A percentile compares a stretch with the other conserved stretches of the same genome.
phyloP scores from a whole-genome alignment of 2,797 vertebrate genomes.

The Thalassophryne amazonica region DNA sequence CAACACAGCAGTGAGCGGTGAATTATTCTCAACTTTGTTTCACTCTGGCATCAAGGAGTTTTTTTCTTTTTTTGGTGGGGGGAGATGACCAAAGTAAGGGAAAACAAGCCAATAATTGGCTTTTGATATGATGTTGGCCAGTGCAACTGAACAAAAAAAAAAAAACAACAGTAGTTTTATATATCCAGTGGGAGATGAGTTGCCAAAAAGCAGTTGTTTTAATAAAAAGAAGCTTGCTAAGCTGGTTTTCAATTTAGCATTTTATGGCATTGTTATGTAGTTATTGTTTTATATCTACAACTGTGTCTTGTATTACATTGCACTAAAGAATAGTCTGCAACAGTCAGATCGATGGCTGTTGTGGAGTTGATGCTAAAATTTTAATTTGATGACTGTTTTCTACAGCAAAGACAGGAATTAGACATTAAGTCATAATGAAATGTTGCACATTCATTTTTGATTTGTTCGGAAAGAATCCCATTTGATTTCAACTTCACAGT shows the following conservation, averaged over 20 bases:
- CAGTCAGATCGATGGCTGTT: constrained; percentile 1
- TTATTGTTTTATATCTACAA: constrained; percentile 19
- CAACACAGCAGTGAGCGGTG: constrained; percentile 21
- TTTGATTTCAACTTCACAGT: neutral
- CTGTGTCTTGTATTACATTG: constrained; percentile 7
- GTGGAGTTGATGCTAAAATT: neutral
- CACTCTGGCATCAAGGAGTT: constrained; percentile 35
- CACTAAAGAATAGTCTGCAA: constrained; percentile 1
- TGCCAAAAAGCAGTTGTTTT: constrained; percentile 36
- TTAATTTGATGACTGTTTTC: neutral
- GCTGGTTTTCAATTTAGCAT: constrained; percentile 16
- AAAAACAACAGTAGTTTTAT: constrained; percentile 24
- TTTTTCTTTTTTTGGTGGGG: constrained; percentile 38
- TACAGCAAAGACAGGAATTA: constrained; percentile 11
- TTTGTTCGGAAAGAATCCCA: constrained; percentile 9
- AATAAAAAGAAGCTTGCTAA: constrained; percentile 13
- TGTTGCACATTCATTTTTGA: constrained; percentile 20
- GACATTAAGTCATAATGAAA: constrained; percentile 21
- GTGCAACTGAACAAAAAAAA: constrained; percentile 11
- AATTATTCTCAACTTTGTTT: constrained; percentile 50
- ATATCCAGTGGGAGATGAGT: constrained; percentile 22
- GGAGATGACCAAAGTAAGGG: neutral
- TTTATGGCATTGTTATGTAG: constrained; percentile 3
- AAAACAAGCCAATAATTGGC: constrained; percentile 43
- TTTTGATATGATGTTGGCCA: constrained; percentile 39